These are phyloP conservation scores for Hafferia zeledoni DNA, from an alignment of 2,797 vertebrate species.

Conservation along the genomic window DNA sequence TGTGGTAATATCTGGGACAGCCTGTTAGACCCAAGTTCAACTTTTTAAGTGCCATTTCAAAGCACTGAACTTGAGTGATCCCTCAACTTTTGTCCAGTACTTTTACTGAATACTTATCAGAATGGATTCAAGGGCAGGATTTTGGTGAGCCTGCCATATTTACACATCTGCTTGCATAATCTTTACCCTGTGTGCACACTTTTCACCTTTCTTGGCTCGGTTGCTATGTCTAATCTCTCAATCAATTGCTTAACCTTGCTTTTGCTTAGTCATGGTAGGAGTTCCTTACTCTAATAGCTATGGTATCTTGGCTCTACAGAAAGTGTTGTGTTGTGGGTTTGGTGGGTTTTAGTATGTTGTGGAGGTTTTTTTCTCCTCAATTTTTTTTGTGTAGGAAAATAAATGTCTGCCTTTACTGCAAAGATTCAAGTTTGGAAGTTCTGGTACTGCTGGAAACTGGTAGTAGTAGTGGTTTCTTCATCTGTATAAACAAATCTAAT, in stretches of 20 bases:
- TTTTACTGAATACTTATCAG: not conserved
- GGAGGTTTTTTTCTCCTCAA: not conserved
- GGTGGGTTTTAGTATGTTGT: too few relatives aligned
- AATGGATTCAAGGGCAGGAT: constrained; percentile 37
- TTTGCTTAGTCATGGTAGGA: constrained; percentile 73
- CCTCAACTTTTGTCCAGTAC: not conserved
- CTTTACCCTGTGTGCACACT: not conserved
- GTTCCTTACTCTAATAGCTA: not conserved
- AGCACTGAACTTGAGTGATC: not conserved
- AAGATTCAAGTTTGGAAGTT: not conserved
- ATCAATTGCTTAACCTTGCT: constrained; percentile 16
- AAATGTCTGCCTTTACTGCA: not conserved
- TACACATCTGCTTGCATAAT: constrained; percentile 32
- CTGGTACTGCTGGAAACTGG: not conserved
- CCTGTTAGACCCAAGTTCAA: not conserved
- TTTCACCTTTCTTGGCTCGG: constrained; percentile 20
- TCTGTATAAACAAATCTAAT: not conserved
- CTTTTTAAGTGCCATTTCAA: not conserved
- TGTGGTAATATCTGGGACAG: not conserved
- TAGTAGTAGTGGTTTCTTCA: not conserved
- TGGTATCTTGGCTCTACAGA: not conserved
- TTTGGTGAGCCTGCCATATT: not conserved
- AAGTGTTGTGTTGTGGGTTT: not conserved
- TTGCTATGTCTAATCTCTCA: constrained; percentile 14
- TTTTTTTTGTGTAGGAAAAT: not conserved